phyloP scores from a whole-genome alignment of 2,888 invertebrate genomes.

The Lutraria lutraria region DNA sequence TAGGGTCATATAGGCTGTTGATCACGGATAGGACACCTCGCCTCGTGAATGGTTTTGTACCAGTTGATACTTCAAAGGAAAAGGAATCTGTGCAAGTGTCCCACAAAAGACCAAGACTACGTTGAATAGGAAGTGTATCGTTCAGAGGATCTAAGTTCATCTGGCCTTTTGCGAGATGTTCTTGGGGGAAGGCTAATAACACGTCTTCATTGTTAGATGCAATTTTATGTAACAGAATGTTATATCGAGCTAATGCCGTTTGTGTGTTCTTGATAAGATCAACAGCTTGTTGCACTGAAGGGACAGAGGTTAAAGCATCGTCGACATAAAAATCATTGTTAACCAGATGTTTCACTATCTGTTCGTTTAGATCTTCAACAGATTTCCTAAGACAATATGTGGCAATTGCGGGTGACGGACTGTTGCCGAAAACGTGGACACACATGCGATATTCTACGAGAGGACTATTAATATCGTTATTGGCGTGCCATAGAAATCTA shows the following conservation, averaged over 20 bases:
- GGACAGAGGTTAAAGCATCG: too few species aligned
- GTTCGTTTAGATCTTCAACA: conserved; percentile 44
- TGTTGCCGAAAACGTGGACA: conserved; percentile 12
- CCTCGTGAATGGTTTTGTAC: conserved; percentile 53
- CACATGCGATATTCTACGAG: conserved; percentile 18
- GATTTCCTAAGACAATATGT: conserved; percentile 44
- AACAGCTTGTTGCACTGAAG: conserved; percentile 45
- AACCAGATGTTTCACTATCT: conserved; percentile 52
- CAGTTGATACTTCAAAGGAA: conserved; percentile 35
- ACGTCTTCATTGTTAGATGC: conserved; percentile 49
- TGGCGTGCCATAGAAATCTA: conserved; percentile 12
- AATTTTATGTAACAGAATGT: conserved; percentile 46
- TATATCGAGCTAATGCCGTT: background rate
- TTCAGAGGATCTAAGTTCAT: conserved; percentile 18
- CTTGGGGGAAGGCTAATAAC: conserved; percentile 39
- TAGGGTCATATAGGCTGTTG: conserved; percentile 66
- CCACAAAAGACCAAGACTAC: conserved; percentile 52
- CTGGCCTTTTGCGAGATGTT: conserved; percentile 39
- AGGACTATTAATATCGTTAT: background rate
- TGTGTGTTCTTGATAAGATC: conserved; percentile 63
- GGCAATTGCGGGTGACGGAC: conserved; percentile 12
- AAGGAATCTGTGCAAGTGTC: conserved; percentile 60
- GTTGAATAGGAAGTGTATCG: conserved; percentile 40
- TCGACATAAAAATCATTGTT: conserved; percentile 71
- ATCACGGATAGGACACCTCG: conserved; percentile 62